These are phyloP conservation scores for Phyllopteryx taeniolatus DNA, from an alignment of 2,113 vertebrate genomes.

Conservation along the genomic window DNA sequence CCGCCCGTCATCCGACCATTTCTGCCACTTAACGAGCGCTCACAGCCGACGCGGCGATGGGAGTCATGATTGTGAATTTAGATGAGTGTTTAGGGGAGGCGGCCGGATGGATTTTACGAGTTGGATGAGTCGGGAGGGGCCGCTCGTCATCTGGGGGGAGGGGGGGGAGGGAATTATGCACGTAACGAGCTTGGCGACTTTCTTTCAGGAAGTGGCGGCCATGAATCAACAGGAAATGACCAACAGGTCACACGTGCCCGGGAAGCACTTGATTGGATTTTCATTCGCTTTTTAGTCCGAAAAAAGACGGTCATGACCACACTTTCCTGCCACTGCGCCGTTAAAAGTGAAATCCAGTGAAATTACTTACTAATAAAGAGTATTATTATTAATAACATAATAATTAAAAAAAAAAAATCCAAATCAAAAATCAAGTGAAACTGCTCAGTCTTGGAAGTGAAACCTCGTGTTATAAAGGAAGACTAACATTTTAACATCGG, in stretches of 20 bases:
- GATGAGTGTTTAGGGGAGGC: not conserved
- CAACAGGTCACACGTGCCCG: not conserved
- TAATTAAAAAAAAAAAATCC: too few species aligned
- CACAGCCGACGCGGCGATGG: not conserved
- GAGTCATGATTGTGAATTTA: slow-evolving; percentile 3
- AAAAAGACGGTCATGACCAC: not conserved
- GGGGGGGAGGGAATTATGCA: not conserved
- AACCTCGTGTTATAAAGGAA: too few species aligned
- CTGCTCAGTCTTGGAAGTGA: too few species aligned
- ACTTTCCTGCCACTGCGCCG: too few species aligned
- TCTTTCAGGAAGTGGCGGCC: not conserved
- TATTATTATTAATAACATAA: too few species aligned
- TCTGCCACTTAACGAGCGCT: not conserved
- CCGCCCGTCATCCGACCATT: not conserved
- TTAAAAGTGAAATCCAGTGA: too few species aligned
- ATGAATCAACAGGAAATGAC: not conserved
- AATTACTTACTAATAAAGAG: too few species aligned
- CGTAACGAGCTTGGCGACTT: not conserved
- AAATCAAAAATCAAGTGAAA: too few species aligned
- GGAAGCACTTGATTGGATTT: not conserved
- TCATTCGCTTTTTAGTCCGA: too few species aligned
- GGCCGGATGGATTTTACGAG: not conserved
- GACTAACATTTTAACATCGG: too few species aligned
- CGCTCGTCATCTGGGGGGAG: not conserved
- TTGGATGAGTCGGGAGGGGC: not conserved